Evolutionary conservation across 2,888 invertebrate genomes (phyloP), one percentile per base, ranked within the genome.

Genomic region (Carcina quercana): DNA sequence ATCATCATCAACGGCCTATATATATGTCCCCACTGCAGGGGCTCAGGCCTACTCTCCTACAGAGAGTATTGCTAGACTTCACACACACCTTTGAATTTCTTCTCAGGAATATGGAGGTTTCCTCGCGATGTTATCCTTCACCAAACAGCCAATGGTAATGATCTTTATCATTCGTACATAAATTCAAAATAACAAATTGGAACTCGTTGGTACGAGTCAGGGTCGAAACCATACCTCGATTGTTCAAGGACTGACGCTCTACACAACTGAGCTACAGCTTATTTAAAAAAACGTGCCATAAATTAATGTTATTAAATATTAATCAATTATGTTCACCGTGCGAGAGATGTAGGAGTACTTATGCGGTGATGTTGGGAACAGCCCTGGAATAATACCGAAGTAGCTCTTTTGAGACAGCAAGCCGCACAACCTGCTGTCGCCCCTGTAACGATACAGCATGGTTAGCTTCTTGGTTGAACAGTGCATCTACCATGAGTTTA

Each of bases 371-470:
- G 65, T 60, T 0, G 61, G 63, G 28, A 68, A 73, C 2, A 76
- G 37, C 7, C 72, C 73, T 0, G 74, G 61, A 8, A 73, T 46
- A 15, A 68, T 35, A 2, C 78, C 78, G 15, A 79, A 79, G 39
- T 67, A 72, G 5, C 69, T 67, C 36, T 73, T 74, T 2, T 66
- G 64, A 3, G 54, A 55, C 2, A 1, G 10, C 14, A 78, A 37
- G n/a, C n/a, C n/a, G 0, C 69, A 58, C 15, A 64, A 30, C 34
- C 47, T 65, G 12, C 37, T 56, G 21, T 74, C 65, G 2, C 74
- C 72, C 11, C 76, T 78, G 37, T 21, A 30, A 29, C 10, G 10
- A 7, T n/a, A n/a, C n/a, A n/a, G n/a, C n/a, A n/a, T n/a, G n/a
- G n/a, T n/a, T n/a, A n/a, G n/a, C n/a, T n/a, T 17, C 5, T 17